Percentiles rank a stretch among this genome's conserved stretches.
phyloP scores from a whole-genome alignment of 1,140 invertebrate species.

The Caligus rogercresseyi region DNA sequence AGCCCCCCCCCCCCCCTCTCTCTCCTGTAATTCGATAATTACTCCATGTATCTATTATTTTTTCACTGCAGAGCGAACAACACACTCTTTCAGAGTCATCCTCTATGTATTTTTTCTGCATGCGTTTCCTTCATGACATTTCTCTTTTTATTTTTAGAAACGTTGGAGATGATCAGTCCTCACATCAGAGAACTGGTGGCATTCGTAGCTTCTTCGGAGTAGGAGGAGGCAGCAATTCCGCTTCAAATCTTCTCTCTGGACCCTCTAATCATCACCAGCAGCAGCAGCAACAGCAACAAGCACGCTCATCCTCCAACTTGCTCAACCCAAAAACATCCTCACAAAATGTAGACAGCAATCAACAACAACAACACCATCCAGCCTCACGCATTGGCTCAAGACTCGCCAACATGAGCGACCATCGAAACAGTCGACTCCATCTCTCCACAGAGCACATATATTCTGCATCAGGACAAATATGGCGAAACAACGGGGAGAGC shows the following conservation, averaged over 20 bases:
- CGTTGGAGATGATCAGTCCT: neutral
- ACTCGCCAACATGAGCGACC: neutral
- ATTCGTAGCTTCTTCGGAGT: neutral
- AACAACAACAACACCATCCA: neutral
- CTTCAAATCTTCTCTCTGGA: neutral
- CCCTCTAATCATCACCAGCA: too few species aligned
- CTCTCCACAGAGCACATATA: neutral
- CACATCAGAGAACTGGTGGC: neutral
- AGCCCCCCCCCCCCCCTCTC: too few species aligned
- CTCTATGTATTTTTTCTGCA: neutral
- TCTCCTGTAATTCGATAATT: too few species aligned
- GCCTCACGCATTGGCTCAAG: neutral
- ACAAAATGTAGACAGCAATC: neutral
- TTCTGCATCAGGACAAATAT: too few species aligned
- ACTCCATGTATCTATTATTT: too few species aligned
- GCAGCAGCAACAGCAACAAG: too few species aligned
- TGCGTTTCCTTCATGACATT: neutral
- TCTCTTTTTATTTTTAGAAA: neutral
- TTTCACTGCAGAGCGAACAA: too few species aligned
- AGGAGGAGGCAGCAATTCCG: neutral
- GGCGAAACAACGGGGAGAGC: neutral
- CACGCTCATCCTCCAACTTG: neutral
- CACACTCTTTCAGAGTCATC: too few species aligned
- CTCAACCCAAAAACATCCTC: too few species aligned
- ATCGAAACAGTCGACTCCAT: neutral